Base-by-base conservation (phyloP, 2,113 vertebrate species). In the Pyxicephalus adspersus region DNA sequence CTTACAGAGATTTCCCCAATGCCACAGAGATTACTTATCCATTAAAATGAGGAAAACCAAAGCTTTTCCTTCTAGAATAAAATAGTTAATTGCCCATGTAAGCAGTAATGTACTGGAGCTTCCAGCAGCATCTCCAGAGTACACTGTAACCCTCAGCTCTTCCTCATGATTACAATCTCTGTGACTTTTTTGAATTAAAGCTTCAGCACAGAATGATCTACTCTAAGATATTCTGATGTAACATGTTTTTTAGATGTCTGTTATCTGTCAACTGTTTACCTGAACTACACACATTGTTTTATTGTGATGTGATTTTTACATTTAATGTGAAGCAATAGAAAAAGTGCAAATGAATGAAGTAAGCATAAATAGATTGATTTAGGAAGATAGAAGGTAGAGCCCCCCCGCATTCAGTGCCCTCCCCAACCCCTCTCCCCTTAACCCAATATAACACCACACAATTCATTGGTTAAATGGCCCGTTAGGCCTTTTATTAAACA, bases 71-170 rank as follows among this genome's bases (percentile, higher is more conserved):
- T 63, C 19, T 17, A 58, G 23, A 61, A 20, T 71, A 71, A 71
- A 60, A 54, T 15, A 66, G 65, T 70, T 80, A 60, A 80, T 80
- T 71, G 20, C 22, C 55, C 65, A 61, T 80, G 22, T 70, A 80
- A 38, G 23, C n/a, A 22, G 55, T n/a, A 34, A 71, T 28, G 54
- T 58, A 29, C 20, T 20, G 16, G 15, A 5, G 5, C 7, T 80
- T 34, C 54, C 23, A 19, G 29, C 28, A 31, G 55, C 55, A 61
- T 51, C 31, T 17, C 29, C 4, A 23, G 9, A 5, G 8, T 4
- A 66, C n/a, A 58, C n/a, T 4, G 15, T 15, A 13, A 52, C 52
- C 31, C 71, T 23, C 6, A 9, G 22, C 28, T 55, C 22, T 16
- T 0, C 18, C 19, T n/a, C 23, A 18, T 66, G 57, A 58, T n/a